Evolutionary conservation across 2,113 vertebrate species (phyloP).

Genomic region (Sceloporus tristichus): DNA sequence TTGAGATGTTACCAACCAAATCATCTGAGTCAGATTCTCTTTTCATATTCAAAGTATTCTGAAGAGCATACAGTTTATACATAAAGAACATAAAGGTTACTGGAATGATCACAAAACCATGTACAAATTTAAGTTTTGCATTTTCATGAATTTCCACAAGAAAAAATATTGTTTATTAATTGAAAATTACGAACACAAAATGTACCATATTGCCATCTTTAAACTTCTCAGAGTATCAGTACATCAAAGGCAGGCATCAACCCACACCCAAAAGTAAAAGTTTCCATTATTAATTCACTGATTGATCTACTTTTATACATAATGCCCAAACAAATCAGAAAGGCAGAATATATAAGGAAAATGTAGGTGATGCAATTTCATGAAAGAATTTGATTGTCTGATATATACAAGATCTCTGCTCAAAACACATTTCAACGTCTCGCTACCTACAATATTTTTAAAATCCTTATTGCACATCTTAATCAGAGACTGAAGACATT

Average conservation of each 20-base stretch:
- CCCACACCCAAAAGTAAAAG: constrained; percentile 49
- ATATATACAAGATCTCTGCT: constrained; percentile 78
- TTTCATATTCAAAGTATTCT: constrained; percentile 60
- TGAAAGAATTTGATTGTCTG: constrained; percentile 74
- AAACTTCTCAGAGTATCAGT: constrained; percentile 56
- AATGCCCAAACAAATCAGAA: constrained; percentile 53
- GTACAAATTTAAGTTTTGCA: constrained; percentile 63
- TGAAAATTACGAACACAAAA: not conserved
- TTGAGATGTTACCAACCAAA: constrained; percentile 64
- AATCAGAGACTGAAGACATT: constrained; percentile 55
- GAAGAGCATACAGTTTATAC: constrained; percentile 58
- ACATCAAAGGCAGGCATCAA: constrained; percentile 46
- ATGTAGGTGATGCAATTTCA: constrained; percentile 85
- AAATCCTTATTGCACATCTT: constrained; percentile 70
- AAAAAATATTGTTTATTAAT: constrained; percentile 51
- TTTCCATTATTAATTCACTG: constrained; percentile 57
- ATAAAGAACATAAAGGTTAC: constrained; percentile 54
- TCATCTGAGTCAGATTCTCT: constrained; percentile 50
- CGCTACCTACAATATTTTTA: constrained; percentile 66
- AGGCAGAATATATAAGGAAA: constrained; percentile 66
- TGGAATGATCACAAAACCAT: not conserved
- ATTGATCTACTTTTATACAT: constrained; percentile 60
- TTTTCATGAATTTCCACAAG: constrained; percentile 68
- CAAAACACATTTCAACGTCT: constrained; percentile 79
- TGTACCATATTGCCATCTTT: constrained; percentile 42